Evolutionary conservation across 2,888 invertebrate species (phyloP).

Genomic region (Nephrocerus scutellatus): DNA sequence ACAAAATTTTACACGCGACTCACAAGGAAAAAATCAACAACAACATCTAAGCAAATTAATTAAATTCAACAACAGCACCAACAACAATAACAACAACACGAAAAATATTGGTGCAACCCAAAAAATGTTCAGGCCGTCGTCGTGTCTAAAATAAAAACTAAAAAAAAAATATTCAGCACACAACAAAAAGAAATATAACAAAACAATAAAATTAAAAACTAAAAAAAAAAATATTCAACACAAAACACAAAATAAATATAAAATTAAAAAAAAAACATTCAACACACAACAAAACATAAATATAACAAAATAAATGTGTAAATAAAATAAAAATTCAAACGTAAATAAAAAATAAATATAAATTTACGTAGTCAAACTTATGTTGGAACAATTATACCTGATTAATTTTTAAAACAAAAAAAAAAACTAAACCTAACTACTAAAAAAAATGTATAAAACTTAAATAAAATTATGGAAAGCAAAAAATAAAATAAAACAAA

Average conservation of each 20-base stretch:
- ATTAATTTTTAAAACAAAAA: slow-evolving; percentile 16
- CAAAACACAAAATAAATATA: slow-evolving; percentile 12
- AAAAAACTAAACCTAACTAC: too few relatives aligned
- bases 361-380: too few relatives aligned
- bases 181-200: slow-evolving; percentile 5
- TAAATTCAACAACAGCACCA: slow-evolving; percentile 1
- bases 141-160: not conserved
- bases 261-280: slow-evolving; percentile 3
- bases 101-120: not conserved
- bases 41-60: slow-evolving; percentile 13
- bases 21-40: slow-evolving; percentile 18
- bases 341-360: slow-evolving; percentile 5
- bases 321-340: slow-evolving; percentile 8
- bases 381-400: too few relatives aligned
- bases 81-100: not conserved
- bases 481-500: not conserved
- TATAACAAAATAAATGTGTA: slow-evolving; percentile 1
- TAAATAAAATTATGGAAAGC: not conserved
- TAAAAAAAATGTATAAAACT: slow-evolving; percentile 1
- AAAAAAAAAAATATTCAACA: slow-evolving; percentile 11
- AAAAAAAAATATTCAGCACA: not conserved
- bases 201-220: slow-evolving; percentile 13
- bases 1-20: too few relatives aligned
- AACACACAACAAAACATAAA: not conserved
- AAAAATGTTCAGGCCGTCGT: too few relatives aligned